Percentiles rank a stretch among this genome's conserved stretches.
These are phyloP conservation scores for Phocoena phocoena DNA, from an alignment of 2,113 vertebrate genomes.

Conservation along the genomic window DNA sequence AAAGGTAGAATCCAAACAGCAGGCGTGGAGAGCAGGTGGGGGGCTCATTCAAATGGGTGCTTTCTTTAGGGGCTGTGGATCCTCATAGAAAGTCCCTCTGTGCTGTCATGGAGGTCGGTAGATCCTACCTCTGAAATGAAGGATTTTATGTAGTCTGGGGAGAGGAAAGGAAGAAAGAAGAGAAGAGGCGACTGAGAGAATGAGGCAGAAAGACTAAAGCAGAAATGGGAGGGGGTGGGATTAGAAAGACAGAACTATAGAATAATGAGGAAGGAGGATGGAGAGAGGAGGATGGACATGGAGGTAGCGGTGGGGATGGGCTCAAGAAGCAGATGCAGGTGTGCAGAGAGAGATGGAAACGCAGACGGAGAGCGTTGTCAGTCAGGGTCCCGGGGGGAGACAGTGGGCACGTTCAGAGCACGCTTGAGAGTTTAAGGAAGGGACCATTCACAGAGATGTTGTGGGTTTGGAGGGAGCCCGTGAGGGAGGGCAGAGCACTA, in stretches of 20 bases:
- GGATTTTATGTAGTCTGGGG: not conserved
- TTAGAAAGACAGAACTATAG: not conserved
- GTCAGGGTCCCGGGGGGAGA: not conserved
- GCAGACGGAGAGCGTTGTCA: accelerated
- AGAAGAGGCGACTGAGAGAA: not conserved
- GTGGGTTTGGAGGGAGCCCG: not conserved
- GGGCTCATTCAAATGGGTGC: not conserved
- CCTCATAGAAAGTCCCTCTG: accelerated
- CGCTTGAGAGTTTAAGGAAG: accelerated
- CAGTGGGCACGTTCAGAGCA: not conserved
- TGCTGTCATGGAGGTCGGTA: accelerated
- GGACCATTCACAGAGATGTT: not conserved
- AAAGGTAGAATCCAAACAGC: not conserved
- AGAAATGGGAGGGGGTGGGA: too few species aligned
- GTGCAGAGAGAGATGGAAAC: not conserved
- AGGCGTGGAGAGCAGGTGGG: accelerated
- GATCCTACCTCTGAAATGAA: not conserved
- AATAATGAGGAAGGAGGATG: not conserved
- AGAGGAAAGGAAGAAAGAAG: not conserved
- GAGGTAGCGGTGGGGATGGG: not conserved
- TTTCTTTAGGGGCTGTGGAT: not conserved
- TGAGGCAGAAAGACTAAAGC: not conserved
- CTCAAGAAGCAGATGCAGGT: not conserved
- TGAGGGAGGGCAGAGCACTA: accelerated
- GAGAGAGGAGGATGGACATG: too few species aligned